Base-by-base conservation (phyloP, 2,888 invertebrate species). In the Siphlonurus alternatus region DNA sequence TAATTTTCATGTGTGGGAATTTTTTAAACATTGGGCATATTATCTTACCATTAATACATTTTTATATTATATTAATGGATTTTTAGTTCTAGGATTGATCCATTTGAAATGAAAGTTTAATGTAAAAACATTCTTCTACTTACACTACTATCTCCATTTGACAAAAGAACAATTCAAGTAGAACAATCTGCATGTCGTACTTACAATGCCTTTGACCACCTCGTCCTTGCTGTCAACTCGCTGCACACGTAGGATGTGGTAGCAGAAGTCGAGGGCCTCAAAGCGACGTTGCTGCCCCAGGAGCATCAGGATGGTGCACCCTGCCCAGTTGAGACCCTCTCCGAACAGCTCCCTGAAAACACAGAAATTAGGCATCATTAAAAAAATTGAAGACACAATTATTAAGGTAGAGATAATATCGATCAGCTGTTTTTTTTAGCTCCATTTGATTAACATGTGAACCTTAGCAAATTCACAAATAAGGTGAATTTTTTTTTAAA, bases 261-360 rank as follows among this genome's bases (percentile, higher is more conserved):
- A 99, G 77, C 94, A 96, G 80, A 98, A 98, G 80, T 99, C 99
- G 59, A 98, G 81, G 1, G 95, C 94, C 74, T 99, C 97, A 76
- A 98, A 99, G 66, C 97, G 81, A 60, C 94, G 80, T 78, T 98
- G 96, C 73, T 99, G 98, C 0, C 94, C 94, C 53, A 99, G 80
- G 56, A 99, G 80, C 1, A 93, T 89, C 67, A 99, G 93, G 82
- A 99, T 92, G 15, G 95, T 88, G 76, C 97, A 96, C 0, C 97
- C 98, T 2, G 97, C 98, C 98, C 98, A 99, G 76, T 98, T 94
- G 0, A 99, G 80, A 0, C 98, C 98, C 77, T 99, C 99, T 7
- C 99, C 99, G 78, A 96, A 99, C 68, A 98, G 78, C 77, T 98
- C 95, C 75, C 93, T 91, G 71, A 1, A 73, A 73, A 69, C 59